Evolutionary conservation across 92 coral and sea anemone species (phyloP), one percentile per base, ranked within the genome.

Genomic region (Zoanthus gigantus): DNA sequence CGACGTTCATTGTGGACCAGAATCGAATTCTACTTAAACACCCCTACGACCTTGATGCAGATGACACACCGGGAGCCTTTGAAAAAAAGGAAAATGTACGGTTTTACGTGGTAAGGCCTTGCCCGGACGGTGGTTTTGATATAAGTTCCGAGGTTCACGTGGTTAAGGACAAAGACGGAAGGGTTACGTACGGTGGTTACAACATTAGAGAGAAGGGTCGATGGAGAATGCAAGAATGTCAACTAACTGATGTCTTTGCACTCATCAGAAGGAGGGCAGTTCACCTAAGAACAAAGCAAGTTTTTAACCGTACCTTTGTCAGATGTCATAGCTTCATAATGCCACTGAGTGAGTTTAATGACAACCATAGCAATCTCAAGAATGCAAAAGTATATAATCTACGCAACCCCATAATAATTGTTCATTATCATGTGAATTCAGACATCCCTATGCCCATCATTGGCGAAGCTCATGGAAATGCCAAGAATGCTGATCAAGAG

Each of bases 311-410:
- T 86, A 47, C 75, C 13, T 87, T 87, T 69, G 69, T 69, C 46
- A 66, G 86, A 86, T 87, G 61, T 34, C 42, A 34, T 34, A 34
- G 42, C 42, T 34, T 34, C 42, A 34, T 34, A 34, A 79, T 90
- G 90, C 90, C 93, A 9, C 83, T 90, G 30, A 18, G 17, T 12
- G 93, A 90, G 76, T 90, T 78, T 73, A 86, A 90, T 83, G n/a
- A 54, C 14, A 90, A 86, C n/a, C 83, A 80, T 63, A 90, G 90
- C 17, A 86, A 71, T 23, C 88, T 79, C 31, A 90, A 44, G 57
- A 29, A 32, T 10, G 8, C 68, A 32, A 78, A 79, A 31, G 86
- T 66, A 16, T 69, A 87, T 86, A 69, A 78, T 15, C 72, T 87
- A 6, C 31, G 18, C n/a, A 48, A 54, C 18, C 66, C 69, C 17